Base-by-base conservation (phyloP, 2,113 vertebrate species). In the Hemiscyllium ocellatum region DNA sequence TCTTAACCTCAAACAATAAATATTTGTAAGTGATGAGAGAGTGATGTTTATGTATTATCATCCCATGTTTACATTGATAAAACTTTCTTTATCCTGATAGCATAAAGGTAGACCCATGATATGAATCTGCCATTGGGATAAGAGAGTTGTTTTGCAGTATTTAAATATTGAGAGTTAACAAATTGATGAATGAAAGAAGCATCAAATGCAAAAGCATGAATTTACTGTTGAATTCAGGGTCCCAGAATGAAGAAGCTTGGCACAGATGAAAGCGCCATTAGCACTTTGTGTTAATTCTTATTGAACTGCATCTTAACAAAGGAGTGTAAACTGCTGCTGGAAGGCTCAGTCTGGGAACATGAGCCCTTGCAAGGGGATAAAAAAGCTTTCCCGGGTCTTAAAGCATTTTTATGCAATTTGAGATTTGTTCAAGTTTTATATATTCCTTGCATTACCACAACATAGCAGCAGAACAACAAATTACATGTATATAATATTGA, bases 271-370 rank as follows among this genome's bases (percentile, higher is more conserved):
- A 95, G 37, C 15, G 69, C 66, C 94, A 72, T 76, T 47, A 52
- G 94, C 42, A 50, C 68, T 95, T 95, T 52, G 68, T 72, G 42
- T 72, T 95, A 72, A 29, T 72, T 95, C 94, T 33, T 52, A 72
- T 50, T 69, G 69, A 95, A 76, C 47, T 95, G 37, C 65, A 95
- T 95, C 47, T 47, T 95, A 33, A 95, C 47, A 72, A 95, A 72
- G 94, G 72, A 42, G 68, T 94, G 37, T 69, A 50, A 94, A 47
- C 66, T 94, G 93, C 65, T 94, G 87, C 56, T 72, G 24, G 26
- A 70, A 76, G 37, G 37, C 22, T 69, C 65, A 69, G 91, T 10
- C 91, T 70, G 68, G 91, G 33, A 94, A 94, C 22, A 24, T 29
- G 22, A 69, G 42, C 94, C 69, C 37, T 29, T 52, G 69, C 68